Percentiles rank a stretch among this genome's conserved stretches.
Conservation (phyloP, 2,797 vertebrate genomes). For the Delichon dasypus region DNA sequence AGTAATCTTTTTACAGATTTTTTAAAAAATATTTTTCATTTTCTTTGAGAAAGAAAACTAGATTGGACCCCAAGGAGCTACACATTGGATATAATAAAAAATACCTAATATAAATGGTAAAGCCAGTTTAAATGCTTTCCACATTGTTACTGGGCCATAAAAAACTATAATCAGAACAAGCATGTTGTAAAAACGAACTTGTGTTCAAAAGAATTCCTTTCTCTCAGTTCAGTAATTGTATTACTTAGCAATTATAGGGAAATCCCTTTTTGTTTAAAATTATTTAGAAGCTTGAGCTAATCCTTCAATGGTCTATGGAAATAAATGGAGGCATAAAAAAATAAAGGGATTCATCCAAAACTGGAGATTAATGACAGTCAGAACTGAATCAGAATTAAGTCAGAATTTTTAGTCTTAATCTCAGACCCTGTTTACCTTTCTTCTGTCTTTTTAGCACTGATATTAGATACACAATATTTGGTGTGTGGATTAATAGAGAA, state of each 20-base stretch:
- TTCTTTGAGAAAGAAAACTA: not conserved
- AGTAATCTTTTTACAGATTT: not conserved
- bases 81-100: not conserved
- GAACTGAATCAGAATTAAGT: not conserved
- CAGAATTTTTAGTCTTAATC: not conserved
- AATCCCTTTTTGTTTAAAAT: conserved; percentile 50
- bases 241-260: conserved; percentile 37
- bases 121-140: conserved; percentile 4
- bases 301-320: conserved; percentile 23
- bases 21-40: not conserved
- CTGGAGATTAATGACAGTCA: not conserved
- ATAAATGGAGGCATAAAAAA: not conserved
- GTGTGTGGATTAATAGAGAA: not conserved
- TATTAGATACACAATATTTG: not conserved
- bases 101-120: not conserved
- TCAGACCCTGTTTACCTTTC: not conserved
- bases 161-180: not conserved
- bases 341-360: not conserved
- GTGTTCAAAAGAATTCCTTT: conserved; percentile 9
- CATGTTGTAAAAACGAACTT: not conserved
- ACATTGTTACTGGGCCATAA: not conserved
- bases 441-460: not conserved
- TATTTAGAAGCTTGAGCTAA: conserved; percentile 36
- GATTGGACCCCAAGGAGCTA: not conserved
- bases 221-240: conserved; percentile 37